phyloP scores from a whole-genome alignment of 1,140 invertebrate species.

The Aphelinus atriplicis region DNA sequence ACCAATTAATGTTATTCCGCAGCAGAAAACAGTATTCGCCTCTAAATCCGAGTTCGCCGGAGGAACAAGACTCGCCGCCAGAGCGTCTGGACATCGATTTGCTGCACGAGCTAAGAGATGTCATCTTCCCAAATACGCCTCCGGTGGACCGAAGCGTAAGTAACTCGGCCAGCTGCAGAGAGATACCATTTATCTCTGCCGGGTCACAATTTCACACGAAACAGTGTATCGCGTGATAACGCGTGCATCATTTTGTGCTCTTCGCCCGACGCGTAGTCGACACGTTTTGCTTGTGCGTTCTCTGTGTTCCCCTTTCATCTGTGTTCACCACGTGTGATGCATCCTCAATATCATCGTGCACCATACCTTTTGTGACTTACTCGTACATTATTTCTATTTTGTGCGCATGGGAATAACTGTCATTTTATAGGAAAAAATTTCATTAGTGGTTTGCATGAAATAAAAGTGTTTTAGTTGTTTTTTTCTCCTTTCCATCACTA shows the following conservation, averaged over 20 bases:
- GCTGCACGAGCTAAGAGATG: constrained; percentile 74
- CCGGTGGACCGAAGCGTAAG: constrained; percentile 69
- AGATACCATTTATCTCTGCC: constrained; percentile 17
- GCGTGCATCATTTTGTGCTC: constrained; percentile 20
- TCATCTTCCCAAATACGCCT: constrained; percentile 67
- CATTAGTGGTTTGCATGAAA: no score
- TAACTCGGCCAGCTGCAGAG: constrained; percentile 24
- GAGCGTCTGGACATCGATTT: constrained; percentile 70
- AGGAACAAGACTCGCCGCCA: constrained; percentile 60
- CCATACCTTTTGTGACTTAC: no score
- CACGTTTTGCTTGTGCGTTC: background rate
- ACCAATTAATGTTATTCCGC: constrained; percentile 32
- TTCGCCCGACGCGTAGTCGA: background rate
- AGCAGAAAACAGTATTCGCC: constrained; percentile 67
- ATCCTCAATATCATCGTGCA: no score
- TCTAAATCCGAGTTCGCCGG: constrained; percentile 66
- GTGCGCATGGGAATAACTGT: no score
- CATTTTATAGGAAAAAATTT: no score
- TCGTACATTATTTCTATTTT: no score
- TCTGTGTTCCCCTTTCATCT: constrained; percentile 11
- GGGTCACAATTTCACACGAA: constrained; percentile 7
- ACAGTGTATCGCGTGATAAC: constrained; percentile 21
- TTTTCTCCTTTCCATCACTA: no score
- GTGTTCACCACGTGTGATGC: background rate
- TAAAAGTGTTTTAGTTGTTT: no score